Percentiles rank a stretch among this genome's conserved stretches.
These are phyloP conservation scores for Aleiodes leptofemur DNA, from an alignment of 2,888 invertebrate genomes.

Conservation along the genomic window DNA sequence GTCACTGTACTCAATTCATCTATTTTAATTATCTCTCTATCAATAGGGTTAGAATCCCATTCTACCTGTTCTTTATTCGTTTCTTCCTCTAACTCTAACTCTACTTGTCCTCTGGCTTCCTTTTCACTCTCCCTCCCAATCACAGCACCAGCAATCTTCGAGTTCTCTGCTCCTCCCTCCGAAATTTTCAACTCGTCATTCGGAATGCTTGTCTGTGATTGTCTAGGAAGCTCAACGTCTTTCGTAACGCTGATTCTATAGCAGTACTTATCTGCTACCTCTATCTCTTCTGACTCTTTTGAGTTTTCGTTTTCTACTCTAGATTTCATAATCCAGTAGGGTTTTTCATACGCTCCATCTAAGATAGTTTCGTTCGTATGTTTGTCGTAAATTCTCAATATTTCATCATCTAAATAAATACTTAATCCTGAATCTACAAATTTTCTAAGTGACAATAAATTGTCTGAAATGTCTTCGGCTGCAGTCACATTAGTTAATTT, in stretches of 20 bases:
- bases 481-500: slow-evolving; percentile 54
- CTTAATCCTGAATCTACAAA: slow-evolving; percentile 52
- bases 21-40: slow-evolving; percentile 29
- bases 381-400: slow-evolving; percentile 45
- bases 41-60: slow-evolving; percentile 17
- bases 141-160: slow-evolving; percentile 21
- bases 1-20: slow-evolving; percentile 28
- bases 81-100: slow-evolving; percentile 16
- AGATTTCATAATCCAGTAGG: slow-evolving; percentile 47
- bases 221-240: slow-evolving; percentile 42
- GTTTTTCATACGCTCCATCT: slow-evolving; percentile 44
- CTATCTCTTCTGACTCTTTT: slow-evolving; percentile 36
- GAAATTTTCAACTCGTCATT: slow-evolving; percentile 35
- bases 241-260: slow-evolving; percentile 35
- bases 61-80: neutral
- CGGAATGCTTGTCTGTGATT: slow-evolving; percentile 46
- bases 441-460: slow-evolving; percentile 54
- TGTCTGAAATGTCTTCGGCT: slow-evolving; percentile 54
- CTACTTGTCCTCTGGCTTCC: slow-evolving; percentile 23
- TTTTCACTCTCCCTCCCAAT: slow-evolving; percentile 47
- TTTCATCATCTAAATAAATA: slow-evolving; percentile 50
- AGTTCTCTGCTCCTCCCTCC: slow-evolving; percentile 36
- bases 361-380: slow-evolving; percentile 39
- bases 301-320: slow-evolving; percentile 31
- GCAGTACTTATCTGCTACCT: slow-evolving; percentile 17